Evolutionary conservation across 2,797 vertebrate genomes (phyloP).

Genomic region (Pogoniulus pusillus): DNA sequence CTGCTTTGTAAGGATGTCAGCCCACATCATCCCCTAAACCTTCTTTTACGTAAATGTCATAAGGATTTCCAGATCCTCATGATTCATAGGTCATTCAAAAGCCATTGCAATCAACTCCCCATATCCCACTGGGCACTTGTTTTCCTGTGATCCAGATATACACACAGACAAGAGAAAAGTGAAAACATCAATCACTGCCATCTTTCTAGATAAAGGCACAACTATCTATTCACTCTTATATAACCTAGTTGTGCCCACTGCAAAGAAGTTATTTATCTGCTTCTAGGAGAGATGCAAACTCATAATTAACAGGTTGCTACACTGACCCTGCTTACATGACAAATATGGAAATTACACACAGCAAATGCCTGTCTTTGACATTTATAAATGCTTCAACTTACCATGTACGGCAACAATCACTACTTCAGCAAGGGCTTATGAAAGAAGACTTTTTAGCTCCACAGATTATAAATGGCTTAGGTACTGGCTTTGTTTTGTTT

Average conservation of each 20-base stretch:
- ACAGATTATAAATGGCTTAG: not conserved
- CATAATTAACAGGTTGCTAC: slow-evolving; percentile 32
- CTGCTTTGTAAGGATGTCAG: not conserved
- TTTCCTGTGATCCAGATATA: not conserved
- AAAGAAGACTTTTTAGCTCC: slow-evolving; percentile 16
- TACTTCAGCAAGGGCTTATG: not conserved
- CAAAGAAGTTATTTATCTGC: not conserved
- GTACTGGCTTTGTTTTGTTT: slow-evolving; percentile 13
- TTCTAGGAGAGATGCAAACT: not conserved
- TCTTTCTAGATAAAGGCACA: not conserved
- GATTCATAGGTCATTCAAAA: slow-evolving; percentile 15
- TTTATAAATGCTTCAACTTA: slow-evolving; percentile 34
- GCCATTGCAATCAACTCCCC: not conserved
- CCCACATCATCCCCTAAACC: not conserved
- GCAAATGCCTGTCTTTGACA: not conserved
- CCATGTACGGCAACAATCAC: not conserved
- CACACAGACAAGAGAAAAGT: not conserved
- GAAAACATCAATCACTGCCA: slow-evolving; percentile 31
- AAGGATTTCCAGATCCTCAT: not conserved
- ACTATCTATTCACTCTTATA: not conserved
- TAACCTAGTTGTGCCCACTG: not conserved
- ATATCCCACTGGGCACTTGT: not conserved
- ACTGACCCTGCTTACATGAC: not conserved
- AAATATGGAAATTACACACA: not conserved
- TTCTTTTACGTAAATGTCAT: not conserved